Evolutionary conservation across 2,113 vertebrate species (phyloP), one percentile per base, ranked within the genome.

Genomic region (Panthera tigris): DNA sequence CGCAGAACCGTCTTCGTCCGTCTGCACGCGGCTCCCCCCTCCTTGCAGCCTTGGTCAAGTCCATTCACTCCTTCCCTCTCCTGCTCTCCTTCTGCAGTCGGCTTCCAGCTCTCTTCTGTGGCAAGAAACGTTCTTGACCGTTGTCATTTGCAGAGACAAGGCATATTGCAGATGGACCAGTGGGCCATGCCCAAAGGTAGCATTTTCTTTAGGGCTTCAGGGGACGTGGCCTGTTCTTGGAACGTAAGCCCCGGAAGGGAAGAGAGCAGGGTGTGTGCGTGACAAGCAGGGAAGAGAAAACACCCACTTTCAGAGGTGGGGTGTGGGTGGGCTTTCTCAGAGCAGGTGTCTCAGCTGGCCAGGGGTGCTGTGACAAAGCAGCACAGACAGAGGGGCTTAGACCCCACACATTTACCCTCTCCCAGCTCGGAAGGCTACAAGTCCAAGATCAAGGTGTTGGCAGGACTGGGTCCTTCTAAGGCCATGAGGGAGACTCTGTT

Each of bases 341-440:
- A 65, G 78, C 16, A 0, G 5, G 9, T 4, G 88, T 57, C 1
- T 13, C 4, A 0, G 69, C 13, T 33, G 41, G 41, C 73, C 14
- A 29, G 83, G 33, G 61, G 61, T n/a, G 23, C 78, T 8, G 5
- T 39, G 7, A 39, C 76, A 11, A 71, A n/a, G 50, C 2, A 7
- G 36, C 39, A 4, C 13, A 4, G 7, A 45, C 21, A 0, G 16
- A 31, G 16, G 0, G 4, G 23, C 48, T n/a, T 10, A 39, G n/a
- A 18, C 9, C 18, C 11, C 11, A 13, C 74, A 1, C 13, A 0
- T 13, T 5, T 12, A 3, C 19, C 31, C 19, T 39, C 21, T 31
- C n/a, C 0, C 13, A 0, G 61, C 19, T 9, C 48, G 19, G 31
- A 15, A 61, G 63, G 16, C 50, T 55, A 29, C 39, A 12, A 23